Evolutionary conservation across 2,797 vertebrate species (phyloP).

Genomic region (Tokudaia muenninki): DNA sequence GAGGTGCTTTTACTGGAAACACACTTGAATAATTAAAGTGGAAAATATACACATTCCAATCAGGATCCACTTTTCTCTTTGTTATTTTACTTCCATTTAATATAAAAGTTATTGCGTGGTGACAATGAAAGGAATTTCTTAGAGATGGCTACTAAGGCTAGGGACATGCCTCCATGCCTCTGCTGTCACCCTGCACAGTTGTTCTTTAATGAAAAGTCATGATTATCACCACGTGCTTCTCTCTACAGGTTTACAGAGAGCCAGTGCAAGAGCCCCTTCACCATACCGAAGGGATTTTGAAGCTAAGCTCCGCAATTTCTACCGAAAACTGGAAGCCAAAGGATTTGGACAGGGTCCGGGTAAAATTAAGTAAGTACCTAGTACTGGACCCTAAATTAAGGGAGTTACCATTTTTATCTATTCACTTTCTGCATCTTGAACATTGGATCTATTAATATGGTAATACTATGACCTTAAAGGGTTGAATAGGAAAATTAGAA

Average conservation of each 20-base stretch:
- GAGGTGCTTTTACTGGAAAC: not conserved
- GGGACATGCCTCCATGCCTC: not conserved
- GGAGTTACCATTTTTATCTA: not conserved
- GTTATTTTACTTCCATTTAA: not conserved
- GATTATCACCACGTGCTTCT: not conserved
- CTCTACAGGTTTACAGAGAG: conserved; percentile 92
- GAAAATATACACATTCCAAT: not conserved
- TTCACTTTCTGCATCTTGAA: not conserved
- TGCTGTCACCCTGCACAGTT: fast-evolving
- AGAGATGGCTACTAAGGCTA: not conserved
- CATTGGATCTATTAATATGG: not conserved
- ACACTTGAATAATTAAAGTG: not conserved
- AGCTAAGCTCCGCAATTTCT: conserved; percentile 98
- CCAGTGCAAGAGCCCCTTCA: conserved; percentile 95
- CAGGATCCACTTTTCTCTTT: not conserved
- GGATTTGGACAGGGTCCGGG: conserved; percentile 98
- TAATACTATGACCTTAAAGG: not conserved
- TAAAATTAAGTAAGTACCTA: conserved; percentile 96
- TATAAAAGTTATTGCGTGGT: not conserved
- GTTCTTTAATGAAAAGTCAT: not conserved
- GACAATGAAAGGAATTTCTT: not conserved
- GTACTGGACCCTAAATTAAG: not conserved
- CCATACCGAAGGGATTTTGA: conserved; percentile 99
- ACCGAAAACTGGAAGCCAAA: conserved; percentile 98
- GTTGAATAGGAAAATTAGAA: not conserved